Conservation (phyloP, 2,113 vertebrate genomes). For the Limanda limanda region DNA sequence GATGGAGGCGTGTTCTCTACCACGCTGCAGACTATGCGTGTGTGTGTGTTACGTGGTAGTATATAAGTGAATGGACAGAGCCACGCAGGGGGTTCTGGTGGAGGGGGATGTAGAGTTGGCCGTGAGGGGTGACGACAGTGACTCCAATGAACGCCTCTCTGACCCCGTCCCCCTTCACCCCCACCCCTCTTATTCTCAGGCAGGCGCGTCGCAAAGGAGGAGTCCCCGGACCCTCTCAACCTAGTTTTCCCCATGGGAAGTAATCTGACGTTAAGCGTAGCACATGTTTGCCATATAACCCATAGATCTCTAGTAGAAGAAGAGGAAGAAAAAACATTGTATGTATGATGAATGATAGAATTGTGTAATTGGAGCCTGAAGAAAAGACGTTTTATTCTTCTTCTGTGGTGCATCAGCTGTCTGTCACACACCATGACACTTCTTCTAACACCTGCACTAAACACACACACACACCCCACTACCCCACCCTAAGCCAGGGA, state of each 20-base stretch:
- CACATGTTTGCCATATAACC: conserved; percentile 72
- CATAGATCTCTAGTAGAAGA: conserved; percentile 57
- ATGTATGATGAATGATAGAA: conserved; percentile 60
- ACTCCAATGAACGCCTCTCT: conserved; percentile 76
- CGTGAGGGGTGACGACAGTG: conserved; percentile 67
- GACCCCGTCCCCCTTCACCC: not conserved
- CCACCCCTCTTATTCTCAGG: conserved; percentile 59
- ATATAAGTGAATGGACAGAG: conserved; percentile 44
- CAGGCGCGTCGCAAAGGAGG: conserved; percentile 64
- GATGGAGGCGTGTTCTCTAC: too few relatives aligned
- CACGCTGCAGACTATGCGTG: conserved; percentile 7
- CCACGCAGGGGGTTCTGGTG: conserved; percentile 59
- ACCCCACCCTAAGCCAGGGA: conserved; percentile 40
- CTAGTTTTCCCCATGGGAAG: conserved; percentile 83
- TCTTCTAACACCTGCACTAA: conserved; percentile 50
- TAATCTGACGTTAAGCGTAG: conserved; percentile 72
- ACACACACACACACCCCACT: conserved; percentile 9
- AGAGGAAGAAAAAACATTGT: conserved; percentile 21
- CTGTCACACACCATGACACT: conserved; percentile 44
- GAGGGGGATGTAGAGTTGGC: conserved; percentile 46
- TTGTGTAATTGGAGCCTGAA: conserved; percentile 46
- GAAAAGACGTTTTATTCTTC: conserved; percentile 55
- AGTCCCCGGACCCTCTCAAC: conserved; percentile 71
- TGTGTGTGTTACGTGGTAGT: conserved; percentile 26
- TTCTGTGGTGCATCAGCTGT: conserved; percentile 56